Conservation (phyloP, 1,140 invertebrate species). For the Helicoverpa armigera region DNA sequence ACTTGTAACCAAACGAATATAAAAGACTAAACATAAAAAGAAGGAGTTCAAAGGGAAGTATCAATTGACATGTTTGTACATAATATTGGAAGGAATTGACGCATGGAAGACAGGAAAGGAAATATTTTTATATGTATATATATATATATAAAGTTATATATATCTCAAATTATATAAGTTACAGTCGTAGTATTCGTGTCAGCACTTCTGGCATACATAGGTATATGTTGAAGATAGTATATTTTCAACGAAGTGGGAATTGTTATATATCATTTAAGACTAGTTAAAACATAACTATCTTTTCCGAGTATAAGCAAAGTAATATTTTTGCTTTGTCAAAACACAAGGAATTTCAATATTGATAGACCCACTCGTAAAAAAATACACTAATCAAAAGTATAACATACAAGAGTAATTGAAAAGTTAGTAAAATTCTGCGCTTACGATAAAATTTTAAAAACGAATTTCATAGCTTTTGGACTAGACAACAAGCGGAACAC, state of each 20-base stretch:
- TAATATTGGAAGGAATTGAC: slow-evolving; percentile 83
- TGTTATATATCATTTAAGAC: too few relatives aligned
- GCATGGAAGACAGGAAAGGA: slow-evolving; percentile 81
- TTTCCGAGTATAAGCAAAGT: too few relatives aligned
- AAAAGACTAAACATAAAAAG: neutral
- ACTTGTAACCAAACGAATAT: neutral
- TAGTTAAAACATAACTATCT: too few relatives aligned
- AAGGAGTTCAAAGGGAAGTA: slow-evolving; percentile 64
- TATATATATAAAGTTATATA: neutral
- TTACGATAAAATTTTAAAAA: slow-evolving; percentile 20
- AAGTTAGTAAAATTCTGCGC: neutral
- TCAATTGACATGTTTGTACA: slow-evolving; percentile 84
- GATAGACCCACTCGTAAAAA: neutral
- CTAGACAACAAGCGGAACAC: slow-evolving; percentile 61
- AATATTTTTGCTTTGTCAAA: too few relatives aligned
- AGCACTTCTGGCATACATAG: neutral
- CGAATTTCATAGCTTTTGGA: slow-evolving; percentile 51
- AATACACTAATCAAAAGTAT: neutral
- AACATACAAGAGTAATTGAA: neutral
- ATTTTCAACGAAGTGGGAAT: neutral
- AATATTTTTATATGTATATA: slow-evolving; percentile 29
- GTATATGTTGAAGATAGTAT: neutral
- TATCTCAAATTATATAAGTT: slow-evolving; percentile 46
- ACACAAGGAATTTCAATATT: neutral
- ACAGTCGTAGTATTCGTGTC: neutral